Base-by-base conservation (phyloP, 2,888 invertebrate species). In the Apamea epomidion region DNA sequence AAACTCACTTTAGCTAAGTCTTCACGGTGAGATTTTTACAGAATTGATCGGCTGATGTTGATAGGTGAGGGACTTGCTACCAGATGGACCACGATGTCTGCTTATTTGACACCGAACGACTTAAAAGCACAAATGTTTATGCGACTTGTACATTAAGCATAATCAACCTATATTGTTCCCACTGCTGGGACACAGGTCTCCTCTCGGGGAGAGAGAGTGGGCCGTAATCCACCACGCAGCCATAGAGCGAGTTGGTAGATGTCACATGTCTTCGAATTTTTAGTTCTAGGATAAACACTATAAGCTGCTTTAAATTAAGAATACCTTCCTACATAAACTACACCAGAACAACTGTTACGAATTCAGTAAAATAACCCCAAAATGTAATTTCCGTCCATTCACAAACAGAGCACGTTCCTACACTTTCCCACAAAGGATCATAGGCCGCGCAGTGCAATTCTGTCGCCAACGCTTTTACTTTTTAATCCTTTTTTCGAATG, bases 381-480 rank as follows among this genome's bases (percentile, higher is more conserved):
- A 78, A 74, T 71, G 45, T 76, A 73, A 74, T 78, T 75, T 74
- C 45, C 60, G 7, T 37, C 10, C 25, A 74, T 87, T 77, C 29
- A 37, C 42, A 86, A 78, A 78, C 78, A 12, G 25, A 16, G 6
- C 86, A 87, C 85, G 82, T 79, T 60, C 37, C 25, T 65, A 65
- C 48, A 29, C 48, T 74, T 71, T 18, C 54, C 78, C 74, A 69
- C 74, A 65, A 29, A 60, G 81, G 82, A 76, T 79, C 78, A 87
- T 74, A 84, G 78, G 78, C 77, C 48, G 60, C 64, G 58, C 64
- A 67, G 69, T 81, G 84, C 87, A 84, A 84, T 87, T 75, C 65
- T 65, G 69, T 87, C 72, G 68, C 77, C 74, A 54, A 48, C 37
- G 16, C 12, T 21, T 45, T 78, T 42, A 64, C 25, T 60, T 65